Base-by-base conservation (phyloP, 2,113 vertebrate genomes). In the Bambusicola thoracicus region DNA sequence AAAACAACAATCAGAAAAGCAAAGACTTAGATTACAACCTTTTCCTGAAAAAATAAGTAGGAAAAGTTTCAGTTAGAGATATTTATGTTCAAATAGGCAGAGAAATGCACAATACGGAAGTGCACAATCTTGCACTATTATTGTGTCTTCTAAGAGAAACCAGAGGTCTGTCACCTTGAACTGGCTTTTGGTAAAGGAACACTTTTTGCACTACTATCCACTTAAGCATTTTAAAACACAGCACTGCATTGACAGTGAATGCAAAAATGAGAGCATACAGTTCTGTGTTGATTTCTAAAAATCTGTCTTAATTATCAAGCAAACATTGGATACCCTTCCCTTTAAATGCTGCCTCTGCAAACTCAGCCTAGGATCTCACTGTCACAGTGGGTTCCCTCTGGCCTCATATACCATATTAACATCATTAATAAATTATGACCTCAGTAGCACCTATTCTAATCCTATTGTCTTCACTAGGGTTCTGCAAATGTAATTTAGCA, bases 371-470 rank as follows among this genome's bases (percentile, higher is more conserved):
- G 41, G 49, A 63, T 85, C 40, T 81, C 53, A 29, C 40, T 59
- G 1, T 59, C 43, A 48, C 75, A 93, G 41, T 1, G 1, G 2
- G 25, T 43, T 95, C 25, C 62, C 41, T 81, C 40, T 21, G 55
- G 20, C 36, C 34, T 74, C 5, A 0, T 56, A 9, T 65, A 72
- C 43, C 14, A 40, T 10, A 85, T 41, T 81, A 73, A 34, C 13
- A 55, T 41, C 21, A 80, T 59, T 90, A 92, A 46, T 44, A 87
- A 85, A 5, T 85, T 89, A 74, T 46, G 13, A 69, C 44, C 55
- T 82, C 4, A 2, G 24, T 63, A 74, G 63, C 41, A 82, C 29
- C n/a, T 82, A 30, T 46, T 94, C 30, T 66, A 92, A 85, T 92
- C 44, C 46, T 84, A 49, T 40, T 75, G 61, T 21, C 46, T 85